phyloP scores from a whole-genome alignment of 2,888 invertebrate species.

The Pinctada fucata region DNA sequence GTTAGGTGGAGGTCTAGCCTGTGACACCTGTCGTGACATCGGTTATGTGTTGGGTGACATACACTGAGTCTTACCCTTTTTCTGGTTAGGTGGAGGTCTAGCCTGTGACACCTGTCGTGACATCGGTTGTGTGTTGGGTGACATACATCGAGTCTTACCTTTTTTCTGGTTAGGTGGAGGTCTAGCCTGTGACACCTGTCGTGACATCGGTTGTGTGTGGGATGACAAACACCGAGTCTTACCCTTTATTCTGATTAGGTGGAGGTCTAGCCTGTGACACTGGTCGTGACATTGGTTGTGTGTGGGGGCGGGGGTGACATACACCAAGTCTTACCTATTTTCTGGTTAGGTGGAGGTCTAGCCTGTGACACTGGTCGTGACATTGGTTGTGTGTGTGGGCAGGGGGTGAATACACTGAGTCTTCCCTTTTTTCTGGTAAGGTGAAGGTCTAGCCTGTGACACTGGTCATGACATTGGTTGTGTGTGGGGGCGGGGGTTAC shows the following conservation, averaged over 20 bases:
- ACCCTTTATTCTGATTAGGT: too few species aligned
- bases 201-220: too few species aligned
- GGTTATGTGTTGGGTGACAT: constrained; percentile 73
- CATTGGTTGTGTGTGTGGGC: constrained; percentile 80
- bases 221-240: too few species aligned
- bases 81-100: constrained; percentile 71
- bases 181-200: too few species aligned
- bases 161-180: too few species aligned
- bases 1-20: constrained; percentile 70
- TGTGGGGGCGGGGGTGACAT: too few species aligned
- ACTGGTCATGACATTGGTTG: constrained; percentile 76
- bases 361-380: constrained; percentile 72
- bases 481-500: constrained; percentile 73
- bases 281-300: too few species aligned
- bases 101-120: constrained; percentile 72
- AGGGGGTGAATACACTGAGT: too few species aligned
- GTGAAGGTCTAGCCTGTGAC: constrained; percentile 70
- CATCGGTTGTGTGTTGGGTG: constrained; percentile 74
- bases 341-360: constrained; percentile 71
- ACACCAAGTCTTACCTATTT: constrained; percentile 63
- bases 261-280: too few species aligned
- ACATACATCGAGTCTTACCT: constrained; percentile 40
- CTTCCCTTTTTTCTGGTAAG: constrained; percentile 72
- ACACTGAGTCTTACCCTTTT: constrained; percentile 63
- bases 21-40: constrained; percentile 69